phyloP scores from a whole-genome alignment of 2,113 vertebrate species.

The Brienomyrus brachyistius region DNA sequence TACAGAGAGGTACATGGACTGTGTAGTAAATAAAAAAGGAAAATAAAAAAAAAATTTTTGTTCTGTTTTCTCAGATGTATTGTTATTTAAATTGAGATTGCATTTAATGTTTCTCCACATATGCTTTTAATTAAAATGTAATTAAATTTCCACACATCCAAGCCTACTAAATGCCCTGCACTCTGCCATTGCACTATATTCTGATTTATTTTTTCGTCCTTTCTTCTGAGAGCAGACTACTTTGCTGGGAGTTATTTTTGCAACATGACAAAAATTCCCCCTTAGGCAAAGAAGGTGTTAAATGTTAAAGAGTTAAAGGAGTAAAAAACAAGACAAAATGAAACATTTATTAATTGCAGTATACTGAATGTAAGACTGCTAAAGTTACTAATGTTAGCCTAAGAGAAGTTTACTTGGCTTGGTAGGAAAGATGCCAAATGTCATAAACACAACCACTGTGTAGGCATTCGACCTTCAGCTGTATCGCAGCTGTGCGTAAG shows the following conservation, averaged over 20 bases:
- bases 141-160: not conserved
- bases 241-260: not conserved
- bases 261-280: not conserved
- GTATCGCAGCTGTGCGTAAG: constrained; percentile 1
- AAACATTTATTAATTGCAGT: not conserved
- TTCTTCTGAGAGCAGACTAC: not conserved
- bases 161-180: not conserved
- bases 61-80: not conserved
- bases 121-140: not conserved
- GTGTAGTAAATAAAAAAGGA: not conserved
- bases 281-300: not conserved
- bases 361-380: not conserved
- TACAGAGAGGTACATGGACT: not conserved
- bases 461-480: not conserved
- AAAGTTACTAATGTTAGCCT: not conserved
- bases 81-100: not conserved
- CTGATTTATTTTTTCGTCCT: not conserved
- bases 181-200: not conserved
- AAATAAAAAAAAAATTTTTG: not conserved
- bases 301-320: not conserved
- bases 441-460: not conserved
- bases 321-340: not conserved
- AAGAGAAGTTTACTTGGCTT: not conserved
- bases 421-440: not conserved
- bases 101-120: not conserved